These are phyloP conservation scores for Pogonomyrmex californicus DNA, from an alignment of 1,140 invertebrate species.

Conservation along the genomic window DNA sequence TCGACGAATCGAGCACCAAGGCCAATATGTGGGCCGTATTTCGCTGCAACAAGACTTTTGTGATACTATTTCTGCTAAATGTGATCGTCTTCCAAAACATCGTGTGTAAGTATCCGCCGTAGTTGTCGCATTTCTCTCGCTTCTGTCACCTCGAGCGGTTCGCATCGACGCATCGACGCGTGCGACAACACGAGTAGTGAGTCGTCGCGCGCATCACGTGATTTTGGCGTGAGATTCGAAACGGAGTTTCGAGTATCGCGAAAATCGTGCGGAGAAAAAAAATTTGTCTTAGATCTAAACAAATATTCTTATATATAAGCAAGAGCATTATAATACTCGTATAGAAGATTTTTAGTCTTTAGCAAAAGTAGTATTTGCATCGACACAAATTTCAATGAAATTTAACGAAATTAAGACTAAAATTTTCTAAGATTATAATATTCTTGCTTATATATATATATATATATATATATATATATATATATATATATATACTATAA, in stretches of 20 bases:
- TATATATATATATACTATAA: too few species aligned
- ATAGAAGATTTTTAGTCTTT: too few species aligned
- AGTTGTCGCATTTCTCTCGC: background rate
- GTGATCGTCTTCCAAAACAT: conserved; percentile 69
- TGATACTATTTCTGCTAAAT: conserved; percentile 70
- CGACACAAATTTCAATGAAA: too few species aligned
- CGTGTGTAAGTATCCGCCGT: conserved; percentile 70
- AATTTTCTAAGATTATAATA: too few species aligned
- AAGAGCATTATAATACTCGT: too few species aligned
- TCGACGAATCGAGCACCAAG: conserved; percentile 59
- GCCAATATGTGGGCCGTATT: conserved; percentile 72
- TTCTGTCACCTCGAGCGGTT: background rate
- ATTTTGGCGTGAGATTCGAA: conserved; percentile 44
- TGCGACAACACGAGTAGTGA: background rate
- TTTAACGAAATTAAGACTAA: too few species aligned
- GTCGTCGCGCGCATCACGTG: background rate
- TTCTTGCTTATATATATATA: too few species aligned
- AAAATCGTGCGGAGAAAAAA: too few species aligned
- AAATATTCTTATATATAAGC: too few species aligned
- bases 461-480: too few species aligned
- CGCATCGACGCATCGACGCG: background rate
- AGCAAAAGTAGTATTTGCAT: too few species aligned
- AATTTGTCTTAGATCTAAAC: too few species aligned
- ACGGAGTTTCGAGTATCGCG: background rate
- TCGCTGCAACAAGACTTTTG: conserved; percentile 61